Base-by-base conservation (phyloP, 2,797 vertebrate genomes). In the Eidolon dupreanum region DNA sequence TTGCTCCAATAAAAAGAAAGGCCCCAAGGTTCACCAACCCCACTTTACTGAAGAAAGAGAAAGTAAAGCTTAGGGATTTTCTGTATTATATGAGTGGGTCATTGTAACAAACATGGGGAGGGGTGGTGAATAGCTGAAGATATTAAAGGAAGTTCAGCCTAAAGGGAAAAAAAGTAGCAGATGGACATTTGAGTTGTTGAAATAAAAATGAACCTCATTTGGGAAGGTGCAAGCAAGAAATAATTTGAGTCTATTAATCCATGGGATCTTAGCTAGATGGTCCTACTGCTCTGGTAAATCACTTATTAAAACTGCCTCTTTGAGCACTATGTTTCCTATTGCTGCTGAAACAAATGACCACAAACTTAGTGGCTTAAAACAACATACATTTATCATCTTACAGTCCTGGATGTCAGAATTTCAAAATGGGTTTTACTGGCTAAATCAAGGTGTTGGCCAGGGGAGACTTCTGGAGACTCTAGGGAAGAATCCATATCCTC, bases 1-100 rank as follows among this genome's bases (percentile, higher is more conserved):
- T 98, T 96, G 79, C 85, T 97, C 78, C 88, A 97, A 98, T 98
- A 98, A 98, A 99, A 98, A 91, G 93, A 97, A 98, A 98, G 91
- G 68, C 70, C 90, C 92, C 88, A 97, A 96, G 97, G 96, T 98
- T 98, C 98, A 97, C 93, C 33, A 83, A 84, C 0, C 97, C 43
- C 71, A 93, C 90, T 98, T 95, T 96, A 95, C 86, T 90, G 92
- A 97, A 98, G 96, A 98, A 95, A 98, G 33, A 96, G 91, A 98
- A 96, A 97, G 95, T 87, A 97, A 93, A 90, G 84, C 89, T 92
- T 96, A 89, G 96, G 90, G 96, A 98, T 98, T 98, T 97, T 98
- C 97, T 97, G 28, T 92, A 97, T 94, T 96, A 82, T 79, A 96
- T 95, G 59, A 97, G 90, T 91, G 92, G 96, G 96, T 98, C 98